Conservation (phyloP, 2,797 vertebrate genomes). For the Morus bassanus region DNA sequence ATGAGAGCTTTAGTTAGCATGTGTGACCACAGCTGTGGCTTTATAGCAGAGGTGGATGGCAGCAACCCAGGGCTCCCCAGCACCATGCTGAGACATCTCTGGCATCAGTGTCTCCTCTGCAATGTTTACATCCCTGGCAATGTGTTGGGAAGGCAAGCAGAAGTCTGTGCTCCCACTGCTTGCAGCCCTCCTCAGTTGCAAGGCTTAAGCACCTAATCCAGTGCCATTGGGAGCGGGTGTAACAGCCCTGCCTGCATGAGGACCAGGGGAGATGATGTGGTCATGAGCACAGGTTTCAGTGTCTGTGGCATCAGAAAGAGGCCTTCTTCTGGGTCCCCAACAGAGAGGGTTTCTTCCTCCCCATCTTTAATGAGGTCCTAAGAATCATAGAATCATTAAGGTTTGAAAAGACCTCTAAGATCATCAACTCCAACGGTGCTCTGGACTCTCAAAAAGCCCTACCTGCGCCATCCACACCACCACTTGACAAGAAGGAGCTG, state of each 20-base stretch:
- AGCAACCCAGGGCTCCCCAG: background rate
- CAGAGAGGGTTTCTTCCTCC: background rate
- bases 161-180: background rate
- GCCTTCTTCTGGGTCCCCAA: background rate
- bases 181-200: background rate
- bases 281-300: background rate
- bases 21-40: background rate
- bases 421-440: too few species aligned
- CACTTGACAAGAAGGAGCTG: background rate
- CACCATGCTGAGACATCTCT: background rate
- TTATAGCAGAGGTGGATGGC: background rate
- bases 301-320: background rate
- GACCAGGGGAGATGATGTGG: background rate
- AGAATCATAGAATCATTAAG: too few species aligned
- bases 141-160: background rate
- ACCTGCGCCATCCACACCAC: background rate
- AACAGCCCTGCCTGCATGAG: background rate
- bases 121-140: background rate
- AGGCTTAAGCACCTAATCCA: too few species aligned
- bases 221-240: fast-evolving
- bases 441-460: background rate
- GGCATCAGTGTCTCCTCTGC: background rate
- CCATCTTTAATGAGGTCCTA: background rate
- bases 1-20: background rate
- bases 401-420: too few species aligned